Evolutionary conservation across 2,888 invertebrate genomes (phyloP), one percentile per base, ranked within the genome.

Genomic region (Oeneis ivallda): DNA sequence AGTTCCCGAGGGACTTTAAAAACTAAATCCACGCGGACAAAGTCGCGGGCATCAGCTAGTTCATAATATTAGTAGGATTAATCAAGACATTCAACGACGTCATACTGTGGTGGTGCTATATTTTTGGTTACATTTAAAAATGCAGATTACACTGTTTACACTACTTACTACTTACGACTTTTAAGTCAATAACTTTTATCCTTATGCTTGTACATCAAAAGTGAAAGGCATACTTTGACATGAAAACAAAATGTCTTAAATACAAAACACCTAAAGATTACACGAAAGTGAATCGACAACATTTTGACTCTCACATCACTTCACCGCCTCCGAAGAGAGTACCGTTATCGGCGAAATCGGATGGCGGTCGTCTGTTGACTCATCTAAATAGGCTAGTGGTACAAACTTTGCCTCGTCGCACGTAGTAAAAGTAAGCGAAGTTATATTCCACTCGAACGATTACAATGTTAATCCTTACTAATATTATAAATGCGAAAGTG

Each of bases 301-400:
- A 75, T 76, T 26, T 75, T 74, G 71, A 70, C 65, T 70, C 71
- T 71, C 72, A 69, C 69, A 66, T 64, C 66, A 71, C 66, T 53
- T 56, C 61, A 67, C 69, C 59, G 68, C 69, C 70, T 70, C 68
- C 58, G 70, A 68, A 70, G 70, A 67, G 66, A 69, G 79, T 86
- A 88, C 90, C 89, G 91, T 89, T 90, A 89, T 68, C 82, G 72
- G 86, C 85, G 86, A 88, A 87, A 87, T 85, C 85, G 76, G 79
- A 81, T 81, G 82, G 80, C 83, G 15, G 61, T 60, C 54, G 47
- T 52, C 53, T 80, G 75, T 79, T 79, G 80, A 80, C 80, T 79
- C 80, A 80, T 80, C 83, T 75, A 86, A 85, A 86, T 80, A 75
- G 86, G 88, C 79, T 80, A 89, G 82, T 86, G 81, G 78, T 79